Evolutionary conservation across 2,888 invertebrate species (phyloP), one percentile per base, ranked within the genome.

Genomic region (Keiferia lycopersicella): DNA sequence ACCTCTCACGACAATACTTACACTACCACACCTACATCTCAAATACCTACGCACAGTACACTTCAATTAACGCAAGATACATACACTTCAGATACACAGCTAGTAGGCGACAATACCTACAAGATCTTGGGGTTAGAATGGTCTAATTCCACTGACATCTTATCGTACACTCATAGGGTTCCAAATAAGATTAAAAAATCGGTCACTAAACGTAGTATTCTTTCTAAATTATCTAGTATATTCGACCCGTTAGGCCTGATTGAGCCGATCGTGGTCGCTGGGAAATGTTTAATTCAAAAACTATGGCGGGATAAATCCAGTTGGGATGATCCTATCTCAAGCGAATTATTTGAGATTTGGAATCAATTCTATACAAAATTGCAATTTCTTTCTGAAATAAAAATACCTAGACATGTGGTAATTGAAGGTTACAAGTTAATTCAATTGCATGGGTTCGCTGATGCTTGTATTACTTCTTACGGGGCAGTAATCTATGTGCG

Each of bases 231-330:
- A 20, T 38, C 58, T 0, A 20, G 20, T 3, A 20, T 58, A 12
- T 58, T 58, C 20, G 58, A 58, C 8, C 58, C 58, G 11, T 58
- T 58, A 58, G 58, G 58, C 12, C 7, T 58, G 12, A 11, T 58
- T 11, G 39, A 14, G 1, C 12, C 22, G 10, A 7, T 18, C 10
- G 11, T 20, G 10, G 14, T 58, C 1, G 18, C 7, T 10, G 39
- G 20, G 6, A 58, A 58, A 39, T 14, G 10, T 20, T 12, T 58
- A 1, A 10, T 58, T 20, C 58, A 58, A 39, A 16, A 20, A 20
- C n/a, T 58, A 20, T 58, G 38, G 39, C 16, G 2, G 11, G 20
- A 20, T 4, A 58, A 58, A 39, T 7, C 14, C 2, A 12, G 7
- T 11, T 58, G 58, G 58, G 58, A 58, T 14, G 39, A 38, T 20